These are phyloP conservation scores for Phallusia fumigata DNA, from an alignment of 23 tunicate species.

Conservation along the genomic window DNA sequence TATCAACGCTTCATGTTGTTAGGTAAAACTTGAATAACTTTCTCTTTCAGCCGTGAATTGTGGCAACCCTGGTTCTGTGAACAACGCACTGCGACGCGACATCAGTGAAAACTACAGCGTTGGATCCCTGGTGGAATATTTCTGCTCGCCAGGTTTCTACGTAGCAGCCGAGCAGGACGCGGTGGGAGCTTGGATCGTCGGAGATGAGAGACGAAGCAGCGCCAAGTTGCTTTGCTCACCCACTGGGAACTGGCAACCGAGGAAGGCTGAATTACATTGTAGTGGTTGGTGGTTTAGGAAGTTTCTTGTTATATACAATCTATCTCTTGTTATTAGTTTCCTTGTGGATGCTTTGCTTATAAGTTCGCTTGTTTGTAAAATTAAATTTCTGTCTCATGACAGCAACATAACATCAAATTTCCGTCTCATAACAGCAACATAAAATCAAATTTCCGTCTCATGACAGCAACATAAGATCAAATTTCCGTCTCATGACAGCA, in stretches of 20 bases:
- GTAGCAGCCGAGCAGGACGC: conserved; percentile 65
- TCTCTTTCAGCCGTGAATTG: background rate
- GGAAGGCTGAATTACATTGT: conserved; percentile 36
- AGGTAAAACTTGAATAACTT: too few relatives aligned
- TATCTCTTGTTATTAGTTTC: too few relatives aligned
- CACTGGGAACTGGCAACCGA: conserved; percentile 64
- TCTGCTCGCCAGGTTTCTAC: conserved; percentile 30
- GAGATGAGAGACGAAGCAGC: background rate
- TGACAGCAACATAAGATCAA: too few relatives aligned
- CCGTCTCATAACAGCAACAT: too few relatives aligned
- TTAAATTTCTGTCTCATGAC: too few relatives aligned
- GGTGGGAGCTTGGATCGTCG: conserved; percentile 47
- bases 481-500: too few relatives aligned
- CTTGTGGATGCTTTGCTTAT: too few relatives aligned
- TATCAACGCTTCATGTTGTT: too few relatives aligned
- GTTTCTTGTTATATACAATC: too few relatives aligned
- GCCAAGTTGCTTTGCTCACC: conserved; percentile 25
- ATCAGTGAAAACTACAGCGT: conserved; percentile 29
- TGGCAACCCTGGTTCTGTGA: conserved; percentile 36
- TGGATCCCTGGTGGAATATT: conserved; percentile 15
- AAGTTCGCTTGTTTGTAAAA: too few relatives aligned
- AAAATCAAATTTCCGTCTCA: too few relatives aligned
- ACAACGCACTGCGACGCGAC: conserved; percentile 12
- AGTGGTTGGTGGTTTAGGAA: conserved; percentile 31
- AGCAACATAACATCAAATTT: too few relatives aligned